Evolutionary conservation across 2,113 vertebrate genomes (phyloP), one percentile per base, ranked within the genome.

Genomic region (Callithrix jacchus): DNA sequence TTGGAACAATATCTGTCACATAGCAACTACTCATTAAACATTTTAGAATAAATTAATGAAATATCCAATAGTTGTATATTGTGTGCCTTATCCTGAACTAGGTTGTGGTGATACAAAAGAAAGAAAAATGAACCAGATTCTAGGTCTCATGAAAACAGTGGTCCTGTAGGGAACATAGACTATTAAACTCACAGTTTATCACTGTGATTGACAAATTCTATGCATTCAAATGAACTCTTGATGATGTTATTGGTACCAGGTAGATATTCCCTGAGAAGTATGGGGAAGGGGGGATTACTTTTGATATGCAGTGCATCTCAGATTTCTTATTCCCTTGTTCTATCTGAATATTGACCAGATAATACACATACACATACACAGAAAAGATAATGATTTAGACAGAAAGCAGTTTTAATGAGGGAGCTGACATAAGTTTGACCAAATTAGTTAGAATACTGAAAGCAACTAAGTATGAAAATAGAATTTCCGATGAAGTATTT

Each of bases 401-500:
- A 80, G 32, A 81, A 76, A 81, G 76, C 35, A 45, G 0, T 94
- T 91, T 95, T 91, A 93, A 73, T 66, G 47, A 89, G 40, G 71
- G 10, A 96, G 20, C 49, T 91, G 27, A 81, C 11, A 8, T n/a
- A 94, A 90, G 11, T 86, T 87, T 97, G 32, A 76, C 49, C 61
- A 49, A 66, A 82, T 61, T 52, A 89, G 12, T 92, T 47, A 93
- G 37, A 93, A 87, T 30, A 93, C 54, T 91, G 37, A 91, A 96
- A 94, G 71, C 8, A 91, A 88, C 9, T 70, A 93, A 70, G 5
- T 84, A 27, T 88, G 37, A 73, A 92, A 86, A 81, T 92, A 83
- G 21, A 85, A 82, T 84, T 70, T 88, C 1, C 7, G 81, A 0
- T 87, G 47, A 87, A 90, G 1, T 77, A 77, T 85, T 84, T 16